Evolutionary conservation across 2,797 vertebrate species (phyloP), one percentile per base, ranked within the genome.

Genomic region (Anniella stebbinsi): DNA sequence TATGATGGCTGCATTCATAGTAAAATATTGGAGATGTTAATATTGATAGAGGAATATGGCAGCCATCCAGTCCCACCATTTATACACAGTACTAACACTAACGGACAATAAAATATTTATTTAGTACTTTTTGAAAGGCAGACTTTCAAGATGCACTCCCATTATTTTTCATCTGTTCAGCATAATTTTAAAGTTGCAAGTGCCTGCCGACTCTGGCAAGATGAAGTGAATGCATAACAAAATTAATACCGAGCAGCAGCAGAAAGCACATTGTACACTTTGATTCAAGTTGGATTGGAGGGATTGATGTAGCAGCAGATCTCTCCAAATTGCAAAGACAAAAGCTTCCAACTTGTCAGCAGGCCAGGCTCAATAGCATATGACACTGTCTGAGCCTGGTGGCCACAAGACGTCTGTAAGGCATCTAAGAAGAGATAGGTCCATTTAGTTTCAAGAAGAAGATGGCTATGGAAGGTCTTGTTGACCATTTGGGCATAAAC

Each of bases 41-140:
- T 86, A 69, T n/a, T 88, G 87, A 88, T 60, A 82, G 38, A 75
- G 63, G 77, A 83, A 82, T 57, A 77, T 70, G 48, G 77, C 78
- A 87, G 60, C 69, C 78, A 36, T 60, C 77, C 84, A 83, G 70
- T 63, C 60, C 28, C 63, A 18, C 60, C 36, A 63, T 75, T 91
- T 76, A 81, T 75, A 88, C 12, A 33, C 33, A 91, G 57, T n/a
- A 36, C 30, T 67, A 73, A 81, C 86, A 69, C 54, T n/a, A 76
- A 77, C 81, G 45, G 36, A 13, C 63, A 76, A 69, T 91, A 48
- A 86, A 91, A 38, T 89, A 82, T 91, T 87, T 69, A 72, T 91
- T 51, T 72, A n/a, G 41, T 66, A 30, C 67, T 54, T 91, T 69
- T 85, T 41, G 76, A 30, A 82, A 73, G 57, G 36, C 76, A 41